A percentile compares a stretch with the other conserved stretches of the same genome.
phyloP scores from a whole-genome alignment of 2,888 invertebrate genomes.

The Lasioglossum malachurum region DNA sequence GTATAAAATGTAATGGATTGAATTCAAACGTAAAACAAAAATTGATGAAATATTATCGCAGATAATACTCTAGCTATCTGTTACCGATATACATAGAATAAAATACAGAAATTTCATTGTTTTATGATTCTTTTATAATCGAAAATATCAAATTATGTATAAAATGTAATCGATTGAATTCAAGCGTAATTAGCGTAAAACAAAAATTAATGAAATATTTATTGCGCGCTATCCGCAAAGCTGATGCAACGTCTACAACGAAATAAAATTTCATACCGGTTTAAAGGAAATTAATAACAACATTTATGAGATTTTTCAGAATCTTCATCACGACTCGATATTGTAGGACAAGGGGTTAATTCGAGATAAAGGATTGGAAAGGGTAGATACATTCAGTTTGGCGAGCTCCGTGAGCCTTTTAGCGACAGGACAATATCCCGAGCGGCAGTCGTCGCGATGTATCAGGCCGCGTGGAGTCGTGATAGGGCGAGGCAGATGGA shows the following conservation, averaged over 20 bases:
- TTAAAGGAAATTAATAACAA: too few relatives aligned
- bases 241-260: too few relatives aligned
- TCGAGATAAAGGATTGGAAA: background rate
- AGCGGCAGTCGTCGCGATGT: constrained; percentile 39
- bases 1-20: background rate
- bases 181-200: background rate
- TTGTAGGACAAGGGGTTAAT: background rate
- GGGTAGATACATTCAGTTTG: background rate
- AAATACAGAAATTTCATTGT: background rate
- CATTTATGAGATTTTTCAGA: too few relatives aligned
- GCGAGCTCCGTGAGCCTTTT: constrained; percentile 47
- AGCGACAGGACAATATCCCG: constrained; percentile 59
- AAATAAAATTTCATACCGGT: too few relatives aligned
- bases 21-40: background rate
- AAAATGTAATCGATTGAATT: background rate
- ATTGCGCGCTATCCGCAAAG: too few relatives aligned
- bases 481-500: constrained; percentile 64
- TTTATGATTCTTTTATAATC: background rate
- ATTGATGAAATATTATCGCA: background rate
- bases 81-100: background rate
- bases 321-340: too few relatives aligned
- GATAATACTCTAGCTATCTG: background rate
- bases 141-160: background rate
- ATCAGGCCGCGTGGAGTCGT: background rate
- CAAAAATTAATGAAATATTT: background rate